Base-by-base conservation (phyloP, 2,888 invertebrate species). In the Sesamia inferens region DNA sequence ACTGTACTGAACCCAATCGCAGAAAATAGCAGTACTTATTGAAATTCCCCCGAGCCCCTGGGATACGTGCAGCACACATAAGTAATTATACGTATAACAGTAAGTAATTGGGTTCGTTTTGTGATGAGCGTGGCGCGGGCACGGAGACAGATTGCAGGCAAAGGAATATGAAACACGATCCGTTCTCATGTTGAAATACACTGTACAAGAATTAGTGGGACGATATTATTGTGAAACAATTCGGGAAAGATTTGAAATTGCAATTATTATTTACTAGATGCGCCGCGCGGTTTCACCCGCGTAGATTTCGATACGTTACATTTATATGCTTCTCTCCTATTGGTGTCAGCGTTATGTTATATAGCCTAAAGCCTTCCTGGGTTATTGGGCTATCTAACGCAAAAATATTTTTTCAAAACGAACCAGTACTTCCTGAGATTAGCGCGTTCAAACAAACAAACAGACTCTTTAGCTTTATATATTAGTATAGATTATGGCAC, bases 21-120 rank as follows among this genome's bases (percentile, higher is more conserved):
- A 59, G 22, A 61, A 59, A 24, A 31, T 16, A 31, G 7, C 24
- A 57, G 42, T 48, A 51, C 71, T 55, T 71, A 69, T 82, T 39
- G 54, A 78, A 76, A 71, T 63, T 63, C 63, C 51, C 62, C 42
- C 44, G 14, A 48, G 61, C 47, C 42, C 48, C 14, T 24, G 59
- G 14, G 51, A 69, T 66, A 75, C 62, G 63, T 31, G 31, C 31
- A 31, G 39, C 39, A 39, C 39, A 39, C 39, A 7, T 39, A 39
- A 39, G 39, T 39, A 39, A 39, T 39, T 39, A 0, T 66, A 75
- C 62, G 61, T 66, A 70, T 78, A 59, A n/a, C 64, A 61, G 78
- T 73, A 69, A 79, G 87, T 89, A 90, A 90, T 90, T 90, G 89
- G 88, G 76, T 88, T 90, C 88, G 79, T 90, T 90, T 87, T 68